Base-by-base conservation (phyloP, 2,797 vertebrate genomes). In the Apodemus agrarius region DNA sequence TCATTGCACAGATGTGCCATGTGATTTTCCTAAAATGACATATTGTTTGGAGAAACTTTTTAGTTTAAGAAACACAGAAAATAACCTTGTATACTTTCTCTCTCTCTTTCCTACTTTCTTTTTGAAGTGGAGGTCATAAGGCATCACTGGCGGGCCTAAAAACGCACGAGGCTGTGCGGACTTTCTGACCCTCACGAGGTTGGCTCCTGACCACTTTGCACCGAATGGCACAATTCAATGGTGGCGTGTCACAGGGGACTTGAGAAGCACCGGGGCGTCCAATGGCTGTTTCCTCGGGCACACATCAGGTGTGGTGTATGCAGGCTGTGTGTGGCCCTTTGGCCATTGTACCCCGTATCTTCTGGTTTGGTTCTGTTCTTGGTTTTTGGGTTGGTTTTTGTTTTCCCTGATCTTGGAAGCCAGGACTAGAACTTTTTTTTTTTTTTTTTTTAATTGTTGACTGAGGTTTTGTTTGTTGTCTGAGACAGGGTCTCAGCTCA, bases 61-160 rank as follows among this genome's bases (percentile, higher is more conserved):
- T 17, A 22, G 59, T 76, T 90, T 96, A 80, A 78, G 63, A 69
- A 89, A 93, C 3, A 52, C 11, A 93, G 40, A 92, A 95, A 40
- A 69, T 69, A 24, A 49, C 46, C 59, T 40, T 63, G 14, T 46
- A 43, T 29, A 3, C 16, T 31, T 34, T n/a, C 34, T 69, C 67
- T 69, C 67, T 69, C 34, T 69, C 67, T 67, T 19, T 1, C 21
- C 16, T 54, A 46, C 4, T 49, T 78, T 79, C 19, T 43, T 65
- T 34, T 31, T 65, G 21, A 14, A 46, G 21, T 65, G 29, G 29
- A 46, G 59, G 17, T 34, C 31, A n/a, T 43, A 52, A 12, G n/a
- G 26, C 49, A 81, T 79, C 63, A 81, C 34, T 11, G 21, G 4
- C 3, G 69, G 89, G 6, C n/a, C 89, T 81, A 31, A 57, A 69